Evolutionary conservation across 1,140 invertebrate genomes (phyloP), one percentile per base, ranked within the genome.

Genomic region (Oscheius sp.): DNA sequence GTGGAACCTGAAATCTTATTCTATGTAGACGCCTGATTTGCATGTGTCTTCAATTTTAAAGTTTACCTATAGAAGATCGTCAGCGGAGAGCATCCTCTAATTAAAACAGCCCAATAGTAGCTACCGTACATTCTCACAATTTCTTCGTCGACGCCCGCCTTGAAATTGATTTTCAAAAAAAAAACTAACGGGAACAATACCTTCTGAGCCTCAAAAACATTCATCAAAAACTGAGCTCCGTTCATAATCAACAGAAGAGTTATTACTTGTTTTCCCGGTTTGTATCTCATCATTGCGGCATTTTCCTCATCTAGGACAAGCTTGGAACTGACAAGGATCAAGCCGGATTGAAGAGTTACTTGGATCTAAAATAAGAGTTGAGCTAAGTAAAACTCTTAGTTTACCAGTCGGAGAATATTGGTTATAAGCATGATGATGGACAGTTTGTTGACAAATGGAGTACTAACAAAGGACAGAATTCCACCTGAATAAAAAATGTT

Each of bases 141-240:
- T 28, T 74, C 72, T 23, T 74, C 72, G 32, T 66, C 65, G 3
- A 74, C 45, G 36, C 72, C 72, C 32, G 72, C 72, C 31, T 63
- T 15, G 4, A 1, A 18, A 34, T 63, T 10, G 15, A 31, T 38
- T 7, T 18, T 38, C 10, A 7, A 31, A 7, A 38, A n/a, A 34
- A 18, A 4, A 13, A 7, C 35, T 7, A 7, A 10, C 13, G 1
- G 23, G 7, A 20, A 10, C 13, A 10, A 31, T 20, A 1, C 61
- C 61, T 74, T 74, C 35, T 74, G 72, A 18, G 72, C 72, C 59
- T 74, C 72, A n/a, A 74, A 74, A 13, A 74, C 36, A 20, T 74
- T 74, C 72, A 74, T 68, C 23, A 74, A 35, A 32, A 74, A 74
- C 20, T 61, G 65, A 10, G 72, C 64, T 20, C 49, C 45, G 31